Evolutionary conservation across 2,113 vertebrate genomes (phyloP).

Genomic region (Muntiacus muntjak): DNA sequence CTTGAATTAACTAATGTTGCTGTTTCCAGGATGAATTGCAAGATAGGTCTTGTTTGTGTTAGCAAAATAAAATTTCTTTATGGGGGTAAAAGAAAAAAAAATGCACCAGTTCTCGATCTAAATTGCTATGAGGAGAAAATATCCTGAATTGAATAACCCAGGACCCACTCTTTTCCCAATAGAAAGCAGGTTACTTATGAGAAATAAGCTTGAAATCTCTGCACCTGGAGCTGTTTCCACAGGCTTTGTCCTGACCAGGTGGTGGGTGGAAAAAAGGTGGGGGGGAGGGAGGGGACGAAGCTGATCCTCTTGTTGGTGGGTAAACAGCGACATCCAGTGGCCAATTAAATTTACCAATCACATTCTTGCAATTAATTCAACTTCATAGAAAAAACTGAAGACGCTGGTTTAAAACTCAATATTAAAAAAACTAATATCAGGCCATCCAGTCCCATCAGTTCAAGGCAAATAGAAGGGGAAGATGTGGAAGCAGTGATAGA

Average conservation of each 20-base stretch:
- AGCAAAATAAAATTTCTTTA: neutral
- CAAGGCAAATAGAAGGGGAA: neutral
- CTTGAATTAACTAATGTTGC: neutral
- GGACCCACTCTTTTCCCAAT: neutral
- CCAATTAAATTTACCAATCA: fast-evolving
- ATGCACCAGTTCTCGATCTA: neutral
- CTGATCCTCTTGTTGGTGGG: neutral
- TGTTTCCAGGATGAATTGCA: neutral
- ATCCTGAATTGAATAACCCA: neutral
- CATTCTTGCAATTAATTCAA: too few relatives aligned
- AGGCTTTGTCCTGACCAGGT: neutral
- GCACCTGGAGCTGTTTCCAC: neutral
- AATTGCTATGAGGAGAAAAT: neutral
- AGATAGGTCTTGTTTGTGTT: neutral
- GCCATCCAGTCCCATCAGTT: neutral
- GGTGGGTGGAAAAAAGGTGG: fast-evolving
- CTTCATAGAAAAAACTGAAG: neutral
- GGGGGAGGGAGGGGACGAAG: fast-evolving
- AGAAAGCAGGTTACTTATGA: constrained; percentile 21
- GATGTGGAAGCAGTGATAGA: neutral
- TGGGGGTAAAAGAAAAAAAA: neutral
- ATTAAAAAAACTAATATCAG: neutral
- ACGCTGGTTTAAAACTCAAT: neutral
- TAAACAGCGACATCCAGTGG: constrained; percentile 78
- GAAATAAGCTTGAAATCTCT: neutral